A percentile compares a stretch with the other conserved stretches of the same genome.
These are phyloP conservation scores for Mimachlamys varia DNA, from an alignment of 2,888 invertebrate species.

Conservation along the genomic window DNA sequence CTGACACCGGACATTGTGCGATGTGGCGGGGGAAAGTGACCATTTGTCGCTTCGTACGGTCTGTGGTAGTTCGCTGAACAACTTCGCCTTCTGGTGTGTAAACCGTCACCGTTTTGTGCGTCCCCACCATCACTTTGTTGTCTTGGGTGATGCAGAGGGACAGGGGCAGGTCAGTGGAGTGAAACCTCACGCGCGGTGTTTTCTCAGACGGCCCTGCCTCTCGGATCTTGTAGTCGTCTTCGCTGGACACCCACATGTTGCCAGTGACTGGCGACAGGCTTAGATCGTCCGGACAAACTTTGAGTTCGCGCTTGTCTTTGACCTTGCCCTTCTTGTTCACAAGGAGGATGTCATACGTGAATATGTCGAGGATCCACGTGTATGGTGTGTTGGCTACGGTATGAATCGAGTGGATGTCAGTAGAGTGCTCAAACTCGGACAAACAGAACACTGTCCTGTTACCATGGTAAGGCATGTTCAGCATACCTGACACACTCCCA, in stretches of 20 bases:
- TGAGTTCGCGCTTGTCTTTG: conserved; percentile 22
- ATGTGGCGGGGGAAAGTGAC: conserved; percentile 19
- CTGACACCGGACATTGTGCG: background rate
- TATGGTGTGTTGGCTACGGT: background rate
- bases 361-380: conserved; percentile 9
- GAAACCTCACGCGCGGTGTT: conserved; percentile 1
- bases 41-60: conserved; percentile 23
- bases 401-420: conserved; percentile 4
- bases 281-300: background rate
- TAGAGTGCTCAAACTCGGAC: background rate
- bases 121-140: conserved; percentile 23
- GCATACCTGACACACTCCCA: background rate
- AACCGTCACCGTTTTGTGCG: conserved; percentile 18
- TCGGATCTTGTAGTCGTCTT: conserved; percentile 6
- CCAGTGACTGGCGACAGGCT: background rate
- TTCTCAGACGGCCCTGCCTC: background rate
- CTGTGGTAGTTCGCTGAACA: background rate
- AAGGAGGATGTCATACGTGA: conserved; percentile 20
- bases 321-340: conserved; percentile 8
- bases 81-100: conserved; percentile 27
- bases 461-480: conserved; percentile 7
- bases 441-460: background rate
- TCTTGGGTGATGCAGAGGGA: background rate
- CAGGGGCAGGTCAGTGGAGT: background rate
- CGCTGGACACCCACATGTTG: conserved; percentile 7